phyloP scores from a whole-genome alignment of 1,140 invertebrate genomes.

The Cotesia vestalis region DNA sequence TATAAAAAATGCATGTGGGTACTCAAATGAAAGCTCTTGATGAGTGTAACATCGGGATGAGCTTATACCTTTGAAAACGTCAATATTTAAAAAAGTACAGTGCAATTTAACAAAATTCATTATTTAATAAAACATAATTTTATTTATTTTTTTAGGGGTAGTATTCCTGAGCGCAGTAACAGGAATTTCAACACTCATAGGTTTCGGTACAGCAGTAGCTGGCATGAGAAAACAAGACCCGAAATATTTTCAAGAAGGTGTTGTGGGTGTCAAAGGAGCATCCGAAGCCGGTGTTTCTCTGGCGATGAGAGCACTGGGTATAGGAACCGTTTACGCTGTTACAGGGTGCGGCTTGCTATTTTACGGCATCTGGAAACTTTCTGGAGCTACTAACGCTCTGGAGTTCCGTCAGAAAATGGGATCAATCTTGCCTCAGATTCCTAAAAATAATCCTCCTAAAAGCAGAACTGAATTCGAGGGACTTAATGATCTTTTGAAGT shows the following conservation, averaged over 20 bases:
- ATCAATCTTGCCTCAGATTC: slow-evolving; percentile 75
- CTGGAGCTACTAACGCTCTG: slow-evolving; percentile 82
- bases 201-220: slow-evolving; percentile 82
- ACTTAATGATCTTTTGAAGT: slow-evolving; percentile 81
- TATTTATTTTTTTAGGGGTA: slow-evolving; percentile 50
- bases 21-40: too few species aligned
- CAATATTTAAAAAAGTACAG: too few species aligned
- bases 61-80: too few species aligned
- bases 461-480: slow-evolving; percentile 88
- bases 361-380: slow-evolving; percentile 88
- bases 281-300: slow-evolving; percentile 80
- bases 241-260: slow-evolving; percentile 80
- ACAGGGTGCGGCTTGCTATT: slow-evolving; percentile 82
- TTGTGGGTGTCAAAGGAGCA: slow-evolving; percentile 71
- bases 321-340: slow-evolving; percentile 87
- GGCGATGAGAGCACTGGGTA: slow-evolving; percentile 83
- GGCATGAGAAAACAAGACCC: slow-evolving; percentile 83
- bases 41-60: too few species aligned
- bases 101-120: too few species aligned
- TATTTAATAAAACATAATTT: not conserved
- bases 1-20: too few species aligned
- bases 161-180: slow-evolving; percentile 81
- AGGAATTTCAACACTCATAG: slow-evolving; percentile 80
- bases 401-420: slow-evolving; percentile 80
- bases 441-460: slow-evolving; percentile 81